Evolutionary conservation across 2,113 vertebrate species (phyloP).

Genomic region (Trichechus manatus): DNA sequence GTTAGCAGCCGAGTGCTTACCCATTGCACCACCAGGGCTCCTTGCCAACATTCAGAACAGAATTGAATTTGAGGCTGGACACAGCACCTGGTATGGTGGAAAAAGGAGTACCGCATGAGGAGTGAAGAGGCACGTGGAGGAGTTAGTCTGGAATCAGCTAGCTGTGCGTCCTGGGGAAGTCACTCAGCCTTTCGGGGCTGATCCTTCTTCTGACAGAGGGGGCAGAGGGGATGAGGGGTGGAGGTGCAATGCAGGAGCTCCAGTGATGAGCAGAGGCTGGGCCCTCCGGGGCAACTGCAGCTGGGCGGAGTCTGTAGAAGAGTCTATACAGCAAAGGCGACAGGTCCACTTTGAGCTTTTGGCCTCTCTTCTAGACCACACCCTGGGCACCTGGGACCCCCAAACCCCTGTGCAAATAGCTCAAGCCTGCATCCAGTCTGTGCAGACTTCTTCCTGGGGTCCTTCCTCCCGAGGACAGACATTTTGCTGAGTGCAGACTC

Average conservation of each 20-base stretch:
- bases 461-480: not conserved
- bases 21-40: not conserved
- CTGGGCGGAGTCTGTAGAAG: not conserved
- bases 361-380: not conserved
- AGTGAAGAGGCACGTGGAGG: not conserved
- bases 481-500: not conserved
- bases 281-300: not conserved
- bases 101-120: too few species aligned
- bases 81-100: not conserved
- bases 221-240: too few species aligned
- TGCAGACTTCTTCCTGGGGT: not conserved
- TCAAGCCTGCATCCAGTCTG: fast-evolving
- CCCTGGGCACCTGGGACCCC: not conserved
- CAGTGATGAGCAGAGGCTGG: not conserved
- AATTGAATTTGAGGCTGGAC: not conserved
- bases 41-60: not conserved
- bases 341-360: not conserved
- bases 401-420: not conserved
- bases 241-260: not conserved
- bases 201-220: too few species aligned
- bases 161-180: not conserved
- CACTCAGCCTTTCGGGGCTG: not conserved
- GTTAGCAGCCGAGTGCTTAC: not conserved
- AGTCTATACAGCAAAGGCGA: not conserved
- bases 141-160: not conserved